Conservation (phyloP, 30 jellyfish, hydroid and myxozoan species). For the Sanderia malayensis region DNA sequence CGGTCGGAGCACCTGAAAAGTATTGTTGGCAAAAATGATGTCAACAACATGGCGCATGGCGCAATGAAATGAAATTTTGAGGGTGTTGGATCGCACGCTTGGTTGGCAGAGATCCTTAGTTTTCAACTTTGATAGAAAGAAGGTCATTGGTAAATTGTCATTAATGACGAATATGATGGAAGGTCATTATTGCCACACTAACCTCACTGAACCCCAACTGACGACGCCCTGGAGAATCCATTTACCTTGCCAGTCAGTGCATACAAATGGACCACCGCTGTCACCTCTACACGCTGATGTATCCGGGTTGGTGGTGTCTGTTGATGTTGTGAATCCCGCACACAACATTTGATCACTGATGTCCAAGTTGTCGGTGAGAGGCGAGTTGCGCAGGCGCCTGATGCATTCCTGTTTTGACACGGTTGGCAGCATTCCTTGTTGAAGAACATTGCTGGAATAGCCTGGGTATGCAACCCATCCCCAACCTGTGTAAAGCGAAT, state of each 20-base stretch:
- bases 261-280: constrained; percentile 62
- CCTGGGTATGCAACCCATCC: constrained; percentile 62
- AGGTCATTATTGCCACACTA: not conserved
- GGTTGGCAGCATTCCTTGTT: constrained; percentile 47
- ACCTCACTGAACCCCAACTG: constrained; percentile 62
- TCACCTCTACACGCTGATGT: constrained; percentile 41
- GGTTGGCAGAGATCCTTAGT: too few relatives aligned
- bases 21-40: too few relatives aligned
- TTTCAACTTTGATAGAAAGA: not conserved
- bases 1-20: constrained; percentile 24
- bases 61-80: too few relatives aligned
- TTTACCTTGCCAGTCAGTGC: constrained; percentile 21
- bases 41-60: too few relatives aligned
- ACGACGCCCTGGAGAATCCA: constrained; percentile 51
- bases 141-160: constrained; percentile 6
- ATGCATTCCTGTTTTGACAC: constrained; percentile 44
- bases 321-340: constrained; percentile 20
- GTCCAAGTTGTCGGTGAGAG: constrained; percentile 1
- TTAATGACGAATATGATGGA: constrained; percentile 35
- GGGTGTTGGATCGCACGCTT: too few relatives aligned
- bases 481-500: too few relatives aligned
- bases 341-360: constrained; percentile 51
- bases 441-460: constrained; percentile 24
- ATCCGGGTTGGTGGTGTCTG: constrained; percentile 6
- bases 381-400: constrained; percentile 20